Evolutionary conservation across 2,797 vertebrate genomes (phyloP), one percentile per base, ranked within the genome.

Genomic region (Enteromius argenteus): DNA sequence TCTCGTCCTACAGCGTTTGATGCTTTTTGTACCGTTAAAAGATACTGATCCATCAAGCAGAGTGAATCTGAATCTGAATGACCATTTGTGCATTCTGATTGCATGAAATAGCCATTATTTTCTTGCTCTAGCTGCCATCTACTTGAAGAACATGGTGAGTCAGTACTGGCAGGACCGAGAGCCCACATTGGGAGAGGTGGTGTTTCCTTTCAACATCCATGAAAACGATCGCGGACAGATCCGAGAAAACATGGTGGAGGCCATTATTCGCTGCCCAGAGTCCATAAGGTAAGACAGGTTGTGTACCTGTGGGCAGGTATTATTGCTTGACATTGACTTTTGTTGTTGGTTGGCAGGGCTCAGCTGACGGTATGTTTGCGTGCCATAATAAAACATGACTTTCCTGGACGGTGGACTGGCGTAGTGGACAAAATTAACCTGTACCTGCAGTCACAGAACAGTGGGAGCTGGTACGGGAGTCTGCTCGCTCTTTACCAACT

Each of bases 61-160:
- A 72, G 15, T 19, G 15, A 72, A 15, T 74, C 39, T 53, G 51
- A 68, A 19, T n/a, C 39, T 15, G 21, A 69, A 30, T 5, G 9
- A 51, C 3, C 1, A 6, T 44, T 42, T 44, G 35, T 62, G 39
- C 23, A 21, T 0, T 72, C 1, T 67, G 19, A 67, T 67, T 42
- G 19, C 32, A 44, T 67, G 3, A 39, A 39, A 2, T 68, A 37
- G 3, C 30, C 3, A 7, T 84, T 19, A 2, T 17, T 0, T 76
- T 79, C 81, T 39, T 77, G 23, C 21, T 27, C 14, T 69, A 99
- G 98, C 98, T 88, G 98, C 98, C 79, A 99, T 99, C 92, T 99
- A 99, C 92, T 91, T 99, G 94, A 99, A 99, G 95, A 99, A 99
- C 93, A 99, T 99, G 98, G 96, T 99, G 90, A 97, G 96, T 8